Evolutionary conservation across 2,797 vertebrate species (phyloP).

Genomic region (Labroides dimidiatus): DNA sequence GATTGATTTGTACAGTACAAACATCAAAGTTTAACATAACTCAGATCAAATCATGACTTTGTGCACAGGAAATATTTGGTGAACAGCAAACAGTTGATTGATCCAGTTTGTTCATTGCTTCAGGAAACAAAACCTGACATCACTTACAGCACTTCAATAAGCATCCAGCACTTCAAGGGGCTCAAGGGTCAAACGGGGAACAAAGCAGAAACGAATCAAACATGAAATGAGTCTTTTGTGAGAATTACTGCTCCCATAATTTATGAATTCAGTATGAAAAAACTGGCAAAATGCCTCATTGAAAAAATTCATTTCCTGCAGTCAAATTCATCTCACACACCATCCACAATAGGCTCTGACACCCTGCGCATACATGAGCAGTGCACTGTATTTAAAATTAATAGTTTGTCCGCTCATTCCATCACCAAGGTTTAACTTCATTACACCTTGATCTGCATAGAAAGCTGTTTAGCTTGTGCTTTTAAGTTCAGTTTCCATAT

Average conservation of each 20-base stretch:
- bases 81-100: conserved; percentile 35
- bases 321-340: conserved; percentile 44
- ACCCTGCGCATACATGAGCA: conserved; percentile 54
- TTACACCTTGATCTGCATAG: conserved; percentile 20
- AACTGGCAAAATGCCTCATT: conserved; percentile 31
- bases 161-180: conserved; percentile 39
- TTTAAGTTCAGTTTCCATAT: conserved; percentile 40
- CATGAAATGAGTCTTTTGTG: conserved; percentile 64
- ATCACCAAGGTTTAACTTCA: conserved; percentile 32
- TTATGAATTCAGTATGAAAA: conserved; percentile 64
- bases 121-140: conserved; percentile 49
- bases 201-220: conserved; percentile 62
- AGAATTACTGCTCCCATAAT: conserved; percentile 55
- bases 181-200: conserved; percentile 62
- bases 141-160: conserved; percentile 27
- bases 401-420: conserved; percentile 27
- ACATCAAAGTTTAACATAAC: conserved; percentile 25
- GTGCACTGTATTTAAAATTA: conserved; percentile 27
- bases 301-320: conserved; percentile 60
- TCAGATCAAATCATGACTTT: conserved; percentile 12
- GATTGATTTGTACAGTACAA: neutral
- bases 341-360: conserved; percentile 49
- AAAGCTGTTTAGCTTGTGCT: conserved; percentile 5
- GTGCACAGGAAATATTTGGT: conserved; percentile 27
- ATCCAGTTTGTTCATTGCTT: conserved; percentile 43